A percentile compares a stretch with the other conserved stretches of the same genome.
Evolutionary conservation across 1,140 invertebrate genomes (phyloP).

Genomic region (Drosophila murphyi): DNA sequence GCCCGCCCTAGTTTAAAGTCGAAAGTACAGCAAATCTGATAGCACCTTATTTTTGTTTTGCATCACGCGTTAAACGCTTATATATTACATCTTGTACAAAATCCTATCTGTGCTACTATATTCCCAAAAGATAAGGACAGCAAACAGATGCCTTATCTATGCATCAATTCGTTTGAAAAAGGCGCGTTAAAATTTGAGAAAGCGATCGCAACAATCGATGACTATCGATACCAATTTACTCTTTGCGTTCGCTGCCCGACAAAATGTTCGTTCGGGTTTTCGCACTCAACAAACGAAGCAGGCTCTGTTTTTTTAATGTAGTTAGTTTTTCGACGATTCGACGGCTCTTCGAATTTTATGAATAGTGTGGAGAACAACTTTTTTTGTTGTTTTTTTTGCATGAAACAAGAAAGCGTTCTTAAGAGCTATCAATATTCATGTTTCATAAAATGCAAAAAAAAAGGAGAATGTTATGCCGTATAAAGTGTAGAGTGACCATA

Average conservation of each 20-base stretch:
- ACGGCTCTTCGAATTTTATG: too few species aligned
- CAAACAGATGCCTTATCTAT: not conserved
- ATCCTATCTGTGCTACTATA: constrained; percentile 11
- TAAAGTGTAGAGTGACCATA: constrained; percentile 10
- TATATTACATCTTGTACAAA: constrained; percentile 20
- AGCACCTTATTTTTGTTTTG: not conserved
- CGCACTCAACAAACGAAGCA: too few species aligned
- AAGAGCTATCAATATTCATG: too few species aligned
- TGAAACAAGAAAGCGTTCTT: too few species aligned
- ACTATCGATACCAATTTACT: constrained; percentile 14
- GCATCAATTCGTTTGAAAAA: not conserved
- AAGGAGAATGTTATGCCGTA: not conserved
- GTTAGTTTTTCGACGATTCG: too few species aligned
- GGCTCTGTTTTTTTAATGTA: too few species aligned
- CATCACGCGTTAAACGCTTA: not conserved
- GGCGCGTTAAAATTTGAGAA: not conserved
- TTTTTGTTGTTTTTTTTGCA: too few species aligned
- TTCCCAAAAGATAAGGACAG: not conserved
- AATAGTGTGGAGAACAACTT: too few species aligned
- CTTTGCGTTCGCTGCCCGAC: too few species aligned
- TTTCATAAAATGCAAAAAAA: too few species aligned
- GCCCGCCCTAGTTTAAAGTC: constrained; percentile 54
- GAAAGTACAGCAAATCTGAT: constrained; percentile 55
- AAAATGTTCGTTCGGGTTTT: too few species aligned
- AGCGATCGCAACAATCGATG: constrained; percentile 14